Evolutionary conservation across 2,113 vertebrate species (phyloP).

Genomic region (Nettapus auritus): DNA sequence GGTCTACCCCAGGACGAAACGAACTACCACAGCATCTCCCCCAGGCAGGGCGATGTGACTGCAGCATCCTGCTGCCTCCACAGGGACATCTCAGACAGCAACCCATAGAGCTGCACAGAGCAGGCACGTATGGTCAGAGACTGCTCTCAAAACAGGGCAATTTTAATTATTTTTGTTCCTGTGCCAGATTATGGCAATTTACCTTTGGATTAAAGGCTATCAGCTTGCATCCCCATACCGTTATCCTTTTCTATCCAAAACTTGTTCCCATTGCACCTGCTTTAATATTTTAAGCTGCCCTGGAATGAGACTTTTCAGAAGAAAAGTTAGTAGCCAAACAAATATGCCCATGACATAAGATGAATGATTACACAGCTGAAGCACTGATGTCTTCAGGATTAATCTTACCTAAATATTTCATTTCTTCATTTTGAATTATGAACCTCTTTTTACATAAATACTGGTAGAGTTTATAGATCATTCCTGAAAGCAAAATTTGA

Average conservation of each 20-base stretch:
- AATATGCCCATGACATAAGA: not conserved
- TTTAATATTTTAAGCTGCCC: not conserved
- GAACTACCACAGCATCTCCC: not conserved
- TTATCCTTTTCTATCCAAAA: not conserved
- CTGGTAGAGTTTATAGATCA: slow-evolving; percentile 39
- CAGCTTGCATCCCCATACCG: not conserved
- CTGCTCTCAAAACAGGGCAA: not conserved
- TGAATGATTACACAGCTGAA: slow-evolving; percentile 18
- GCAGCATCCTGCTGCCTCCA: not conserved
- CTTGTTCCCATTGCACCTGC: not conserved
- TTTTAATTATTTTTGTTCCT: not conserved
- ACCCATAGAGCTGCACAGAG: not conserved
- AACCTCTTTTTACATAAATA: slow-evolving; percentile 43
- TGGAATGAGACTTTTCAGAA: not conserved
- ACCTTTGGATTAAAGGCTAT: not conserved
- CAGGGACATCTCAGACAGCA: fast-evolving
- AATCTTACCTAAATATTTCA: slow-evolving; percentile 53
- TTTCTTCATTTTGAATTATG: slow-evolving; percentile 53
- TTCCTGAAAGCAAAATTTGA: not conserved
- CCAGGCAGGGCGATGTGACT: fast-evolving
- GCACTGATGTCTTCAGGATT: slow-evolving; percentile 29
- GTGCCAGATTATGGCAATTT: not conserved
- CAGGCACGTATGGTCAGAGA: not conserved
- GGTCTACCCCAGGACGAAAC: not conserved
- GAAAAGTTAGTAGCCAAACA: not conserved